phyloP scores from a whole-genome alignment of 2,113 vertebrate genomes.

The Propithecus coquereli region DNA sequence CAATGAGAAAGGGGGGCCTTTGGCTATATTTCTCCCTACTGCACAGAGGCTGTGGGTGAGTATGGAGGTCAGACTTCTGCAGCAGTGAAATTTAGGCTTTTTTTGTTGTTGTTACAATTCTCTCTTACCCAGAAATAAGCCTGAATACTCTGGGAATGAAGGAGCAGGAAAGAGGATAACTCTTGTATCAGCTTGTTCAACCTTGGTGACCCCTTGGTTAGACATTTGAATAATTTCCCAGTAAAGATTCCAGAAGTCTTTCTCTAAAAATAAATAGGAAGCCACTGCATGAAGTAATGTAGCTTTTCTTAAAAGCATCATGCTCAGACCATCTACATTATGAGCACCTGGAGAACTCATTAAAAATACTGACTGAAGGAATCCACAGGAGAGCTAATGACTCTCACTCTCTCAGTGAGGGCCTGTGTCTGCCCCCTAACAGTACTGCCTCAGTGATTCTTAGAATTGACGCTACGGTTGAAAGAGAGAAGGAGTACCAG shows the following conservation, averaged over 20 bases:
- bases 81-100: neutral
- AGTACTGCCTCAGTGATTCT: neutral
- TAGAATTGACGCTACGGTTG: neutral
- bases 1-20: neutral
- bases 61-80: neutral
- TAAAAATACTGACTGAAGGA: neutral
- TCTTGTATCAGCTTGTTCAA: neutral
- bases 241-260: neutral
- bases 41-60: neutral
- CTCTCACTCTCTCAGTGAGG: rapidly evolving
- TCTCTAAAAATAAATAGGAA: neutral
- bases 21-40: neutral
- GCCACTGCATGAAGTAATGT: no score
- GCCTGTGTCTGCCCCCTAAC: neutral
- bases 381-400: rapidly evolving
- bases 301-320: neutral
- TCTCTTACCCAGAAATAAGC: neutral
- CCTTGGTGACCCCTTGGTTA: neutral
- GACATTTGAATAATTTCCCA: neutral
- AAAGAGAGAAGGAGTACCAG: neutral
- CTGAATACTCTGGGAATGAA: neutral
- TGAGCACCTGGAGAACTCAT: neutral
- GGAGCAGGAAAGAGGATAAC: neutral
- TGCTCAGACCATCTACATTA: rapidly evolving
- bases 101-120: neutral